Evolutionary conservation across 2,113 vertebrate species (phyloP).

Genomic region (Paralichthys olivaceus): DNA sequence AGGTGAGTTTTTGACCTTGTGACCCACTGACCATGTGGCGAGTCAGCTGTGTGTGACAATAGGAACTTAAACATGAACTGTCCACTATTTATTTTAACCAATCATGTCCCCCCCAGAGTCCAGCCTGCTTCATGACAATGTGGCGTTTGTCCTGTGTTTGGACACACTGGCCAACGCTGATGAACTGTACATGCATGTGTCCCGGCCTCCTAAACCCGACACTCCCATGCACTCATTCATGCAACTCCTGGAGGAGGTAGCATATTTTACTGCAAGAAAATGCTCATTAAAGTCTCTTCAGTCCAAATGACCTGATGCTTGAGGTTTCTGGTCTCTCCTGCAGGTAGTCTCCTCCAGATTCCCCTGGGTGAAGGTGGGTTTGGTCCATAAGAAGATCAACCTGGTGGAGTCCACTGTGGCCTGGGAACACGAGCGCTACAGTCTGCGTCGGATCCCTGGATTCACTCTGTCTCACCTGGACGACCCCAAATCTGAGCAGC

Average conservation of each 20-base stretch:
- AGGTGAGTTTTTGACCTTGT: conserved; percentile 59
- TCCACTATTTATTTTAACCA: background rate
- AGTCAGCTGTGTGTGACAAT: background rate
- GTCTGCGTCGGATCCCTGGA: conserved; percentile 79
- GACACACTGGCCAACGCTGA: conserved; percentile 82
- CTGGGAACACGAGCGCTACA: conserved; percentile 86
- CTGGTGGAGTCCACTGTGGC: conserved; percentile 78
- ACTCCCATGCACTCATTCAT: conserved; percentile 76
- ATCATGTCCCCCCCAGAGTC: conserved; percentile 72
- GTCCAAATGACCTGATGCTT: background rate
- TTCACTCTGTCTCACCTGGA: conserved; percentile 84
- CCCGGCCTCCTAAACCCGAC: conserved; percentile 78
- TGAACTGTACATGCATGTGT: conserved; percentile 82
- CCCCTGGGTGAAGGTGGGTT: conserved; percentile 76
- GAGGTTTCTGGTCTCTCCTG: background rate
- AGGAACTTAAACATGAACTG: background rate
- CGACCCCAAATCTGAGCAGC: conserved; percentile 76
- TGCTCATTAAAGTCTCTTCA: background rate
- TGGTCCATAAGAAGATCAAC: conserved; percentile 86
- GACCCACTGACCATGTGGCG: background rate
- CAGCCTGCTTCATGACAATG: conserved; percentile 84
- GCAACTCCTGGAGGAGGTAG: conserved; percentile 80
- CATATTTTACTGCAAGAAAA: background rate
- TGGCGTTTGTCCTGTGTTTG: conserved; percentile 84
- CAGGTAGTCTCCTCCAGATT: conserved; percentile 82